Percentiles rank a stretch among this genome's conserved stretches.
These are phyloP conservation scores for Oikopleura vanhoeffeni DNA, from an alignment of 23 tunicate species.

Conservation along the genomic window DNA sequence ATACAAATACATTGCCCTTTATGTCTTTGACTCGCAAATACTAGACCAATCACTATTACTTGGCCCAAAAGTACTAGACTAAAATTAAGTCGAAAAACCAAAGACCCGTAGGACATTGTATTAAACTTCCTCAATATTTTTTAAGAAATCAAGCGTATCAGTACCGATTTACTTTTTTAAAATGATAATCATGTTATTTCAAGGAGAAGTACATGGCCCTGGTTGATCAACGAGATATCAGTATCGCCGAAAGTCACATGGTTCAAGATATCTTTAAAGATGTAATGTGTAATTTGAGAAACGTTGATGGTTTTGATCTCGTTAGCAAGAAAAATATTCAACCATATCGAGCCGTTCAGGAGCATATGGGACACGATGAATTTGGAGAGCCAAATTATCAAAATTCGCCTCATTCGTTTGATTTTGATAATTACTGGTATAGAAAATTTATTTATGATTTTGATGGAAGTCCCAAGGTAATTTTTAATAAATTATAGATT, in stretches of 20 bases:
- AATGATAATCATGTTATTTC: no score
- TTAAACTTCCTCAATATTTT: no score
- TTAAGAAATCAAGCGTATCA: no score
- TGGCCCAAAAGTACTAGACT: no score
- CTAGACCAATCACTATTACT: no score
- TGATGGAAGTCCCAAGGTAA: neutral
- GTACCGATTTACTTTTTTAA: no score
- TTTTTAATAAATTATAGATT: no score
- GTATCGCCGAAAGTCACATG: neutral
- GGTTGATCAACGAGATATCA: neutral
- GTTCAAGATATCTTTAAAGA: conserved; percentile 1
- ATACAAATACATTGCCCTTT: no score
- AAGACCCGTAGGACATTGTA: no score
- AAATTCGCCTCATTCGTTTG: neutral
- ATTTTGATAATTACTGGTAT: conserved; percentile 5
- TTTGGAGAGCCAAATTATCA: neutral
- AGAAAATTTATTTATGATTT: neutral
- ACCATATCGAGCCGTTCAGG: neutral
- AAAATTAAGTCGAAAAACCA: no score
- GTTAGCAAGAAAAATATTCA: neutral
- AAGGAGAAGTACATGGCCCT: conserved; percentile 2
- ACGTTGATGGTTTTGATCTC: conserved; percentile 7
- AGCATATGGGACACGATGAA: neutral
- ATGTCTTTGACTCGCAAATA: no score
- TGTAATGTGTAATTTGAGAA: neutral